These are phyloP conservation scores for Odontamblyopus rebecca DNA, from an alignment of 2,797 vertebrate genomes.

Conservation along the genomic window DNA sequence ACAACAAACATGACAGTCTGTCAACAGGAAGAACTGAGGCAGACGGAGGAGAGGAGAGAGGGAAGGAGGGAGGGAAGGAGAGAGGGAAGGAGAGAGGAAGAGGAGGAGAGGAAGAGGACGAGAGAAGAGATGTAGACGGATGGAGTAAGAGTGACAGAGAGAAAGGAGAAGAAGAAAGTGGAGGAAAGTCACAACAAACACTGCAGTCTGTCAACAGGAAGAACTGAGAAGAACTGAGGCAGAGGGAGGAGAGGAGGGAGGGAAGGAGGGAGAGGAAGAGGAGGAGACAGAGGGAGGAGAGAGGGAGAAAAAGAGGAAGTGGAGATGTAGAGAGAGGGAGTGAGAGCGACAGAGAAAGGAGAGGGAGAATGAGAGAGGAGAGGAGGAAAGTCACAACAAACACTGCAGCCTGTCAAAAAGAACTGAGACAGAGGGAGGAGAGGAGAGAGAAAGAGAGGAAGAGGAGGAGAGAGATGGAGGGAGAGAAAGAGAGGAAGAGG, in stretches of 20 bases:
- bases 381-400: too few species aligned
- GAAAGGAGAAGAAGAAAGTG: too few species aligned
- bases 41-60: neutral
- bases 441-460: neutral
- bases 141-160: too few species aligned
- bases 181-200: too few species aligned
- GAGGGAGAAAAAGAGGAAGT: too few species aligned
- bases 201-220: too few species aligned
- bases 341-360: too few species aligned
- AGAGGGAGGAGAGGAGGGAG: neutral
- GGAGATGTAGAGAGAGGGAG: too few species aligned
- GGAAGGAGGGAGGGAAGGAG: neutral
- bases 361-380: too few species aligned
- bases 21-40: neutral
- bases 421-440: neutral
- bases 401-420: too few species aligned
- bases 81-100: neutral
- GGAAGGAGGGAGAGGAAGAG: neutral
- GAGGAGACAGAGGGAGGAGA: neutral
- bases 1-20: neutral
- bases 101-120: neutral
- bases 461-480: neutral
- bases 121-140: neutral
- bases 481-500: too few species aligned
- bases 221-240: neutral